A percentile compares a stretch with the other conserved stretches of the same genome.
These are phyloP conservation scores for Stercorarius parasiticus DNA, from an alignment of 2,113 vertebrate species.

Conservation along the genomic window DNA sequence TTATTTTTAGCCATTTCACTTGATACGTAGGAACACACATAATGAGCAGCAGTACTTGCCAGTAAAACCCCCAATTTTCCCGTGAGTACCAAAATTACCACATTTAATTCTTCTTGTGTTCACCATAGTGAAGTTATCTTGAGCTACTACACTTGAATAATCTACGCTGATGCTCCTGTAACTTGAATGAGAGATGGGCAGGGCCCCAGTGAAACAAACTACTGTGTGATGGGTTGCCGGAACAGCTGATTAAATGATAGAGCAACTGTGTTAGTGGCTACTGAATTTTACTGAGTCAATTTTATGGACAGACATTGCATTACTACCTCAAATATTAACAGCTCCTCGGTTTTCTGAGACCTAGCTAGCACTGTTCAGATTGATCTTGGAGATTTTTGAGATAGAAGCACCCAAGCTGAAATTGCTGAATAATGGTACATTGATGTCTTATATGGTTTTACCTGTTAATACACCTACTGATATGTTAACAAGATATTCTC, in stretches of 20 bases:
- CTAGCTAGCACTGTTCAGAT: neutral
- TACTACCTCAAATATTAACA: neutral
- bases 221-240: neutral
- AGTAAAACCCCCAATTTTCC: neutral
- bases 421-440: neutral
- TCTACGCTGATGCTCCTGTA: neutral
- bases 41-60: neutral
- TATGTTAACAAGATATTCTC: neutral
- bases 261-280: neutral
- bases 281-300: neutral
- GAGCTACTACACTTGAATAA: neutral
- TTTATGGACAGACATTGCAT: neutral
- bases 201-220: neutral
- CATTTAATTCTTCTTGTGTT: neutral
- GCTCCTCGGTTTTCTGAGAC: neutral
- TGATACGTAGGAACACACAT: neutral
- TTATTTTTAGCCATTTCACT: constrained; percentile 15
- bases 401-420: neutral
- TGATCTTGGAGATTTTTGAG: neutral
- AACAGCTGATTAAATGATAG: neutral
- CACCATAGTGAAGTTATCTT: neutral
- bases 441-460: neutral
- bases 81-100: neutral
- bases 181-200: neutral
- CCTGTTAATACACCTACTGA: neutral